Conservation (phyloP, 1,140 invertebrate species). For the Aphidius ervi region DNA sequence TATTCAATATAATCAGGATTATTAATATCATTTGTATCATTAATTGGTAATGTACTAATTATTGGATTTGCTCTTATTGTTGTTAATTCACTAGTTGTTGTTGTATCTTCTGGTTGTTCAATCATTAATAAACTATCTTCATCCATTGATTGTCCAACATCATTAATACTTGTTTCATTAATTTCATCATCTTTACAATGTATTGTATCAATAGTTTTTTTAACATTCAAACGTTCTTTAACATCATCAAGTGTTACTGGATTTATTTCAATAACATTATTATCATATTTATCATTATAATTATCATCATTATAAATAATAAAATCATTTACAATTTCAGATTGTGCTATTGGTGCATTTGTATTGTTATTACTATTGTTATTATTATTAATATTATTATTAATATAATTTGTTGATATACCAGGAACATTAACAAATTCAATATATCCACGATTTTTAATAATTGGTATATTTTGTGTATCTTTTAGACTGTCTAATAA, state of each 20-base stretch:
- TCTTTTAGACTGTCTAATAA: conserved; percentile 55
- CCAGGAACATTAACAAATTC: conserved; percentile 60
- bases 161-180: conserved; percentile 37
- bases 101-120: conserved; percentile 52
- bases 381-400: not conserved
- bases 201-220: not conserved
- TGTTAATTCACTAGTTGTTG: conserved; percentile 55
- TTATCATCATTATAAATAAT: conserved; percentile 31
- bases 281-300: conserved; percentile 24
- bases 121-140: conserved; percentile 59
- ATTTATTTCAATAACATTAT: conserved; percentile 44
- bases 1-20: conserved; percentile 62
- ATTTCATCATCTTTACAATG: conserved; percentile 9
- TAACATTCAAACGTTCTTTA: conserved; percentile 29
- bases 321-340: conserved; percentile 43
- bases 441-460: conserved; percentile 65
- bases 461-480: conserved; percentile 49
- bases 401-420: not conserved
- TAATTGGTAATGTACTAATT: conserved; percentile 40
- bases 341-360: conserved; percentile 44
- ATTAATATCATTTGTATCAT: conserved; percentile 35
- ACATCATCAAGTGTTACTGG: conserved; percentile 46
- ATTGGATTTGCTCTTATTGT: conserved; percentile 56
- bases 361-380: conserved; percentile 1
- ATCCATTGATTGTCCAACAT: conserved; percentile 50